Conservation (phyloP, 2,888 invertebrate genomes). For the Argynnis bischoffii region DNA sequence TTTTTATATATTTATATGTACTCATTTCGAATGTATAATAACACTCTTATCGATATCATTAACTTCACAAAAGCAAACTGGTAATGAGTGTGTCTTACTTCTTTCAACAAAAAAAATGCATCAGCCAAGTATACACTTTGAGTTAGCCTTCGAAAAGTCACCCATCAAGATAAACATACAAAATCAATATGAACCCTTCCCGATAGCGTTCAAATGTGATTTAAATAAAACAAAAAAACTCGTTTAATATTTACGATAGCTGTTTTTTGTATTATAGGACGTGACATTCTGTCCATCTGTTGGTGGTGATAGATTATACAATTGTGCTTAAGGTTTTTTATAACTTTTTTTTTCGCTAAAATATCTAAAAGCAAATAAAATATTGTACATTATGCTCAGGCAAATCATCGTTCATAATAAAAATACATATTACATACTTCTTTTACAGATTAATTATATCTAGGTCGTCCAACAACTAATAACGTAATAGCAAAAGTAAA, state of each 20-base stretch:
- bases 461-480: no score
- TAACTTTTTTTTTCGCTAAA: not conserved
- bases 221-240: slow-evolving; percentile 61
- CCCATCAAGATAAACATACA: slow-evolving; percentile 73
- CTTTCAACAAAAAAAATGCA: slow-evolving; percentile 26
- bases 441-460: no score
- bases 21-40: not conserved
- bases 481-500: no score
- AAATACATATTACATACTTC: no score
- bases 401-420: no score
- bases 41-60: slow-evolving; percentile 5
- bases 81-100: slow-evolving; percentile 34
- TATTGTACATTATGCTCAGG: no score
- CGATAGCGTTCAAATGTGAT: slow-evolving; percentile 70
- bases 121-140: slow-evolving; percentile 32
- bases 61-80: slow-evolving; percentile 19
- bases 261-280: slow-evolving; percentile 17
- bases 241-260: slow-evolving; percentile 47
- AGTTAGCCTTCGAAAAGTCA: slow-evolving; percentile 52
- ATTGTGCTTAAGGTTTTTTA: slow-evolving; percentile 1
- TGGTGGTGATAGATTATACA: slow-evolving; percentile 7
- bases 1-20: not conserved
- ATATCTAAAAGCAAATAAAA: no score
- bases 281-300: slow-evolving; percentile 22
- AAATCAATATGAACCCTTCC: slow-evolving; percentile 78